Evolutionary conservation across 2,797 vertebrate genomes (phyloP).

Genomic region (Hybognathus amarus): DNA sequence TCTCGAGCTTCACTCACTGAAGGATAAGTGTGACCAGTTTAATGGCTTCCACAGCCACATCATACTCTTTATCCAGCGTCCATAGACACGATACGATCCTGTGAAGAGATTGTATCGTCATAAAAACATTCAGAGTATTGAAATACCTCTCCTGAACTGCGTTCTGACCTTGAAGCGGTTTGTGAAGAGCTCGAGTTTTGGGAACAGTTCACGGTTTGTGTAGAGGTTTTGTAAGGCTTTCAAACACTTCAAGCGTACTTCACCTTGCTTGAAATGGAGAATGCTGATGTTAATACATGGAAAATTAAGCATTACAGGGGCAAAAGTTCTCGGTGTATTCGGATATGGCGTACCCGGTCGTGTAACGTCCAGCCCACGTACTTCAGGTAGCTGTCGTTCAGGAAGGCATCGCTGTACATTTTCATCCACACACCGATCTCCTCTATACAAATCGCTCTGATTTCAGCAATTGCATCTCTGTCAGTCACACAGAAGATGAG

Average conservation of each 20-base stretch:
- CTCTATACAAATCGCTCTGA: conserved; percentile 97
- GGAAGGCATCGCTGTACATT: conserved; percentile 98
- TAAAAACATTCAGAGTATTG: conserved; percentile 4
- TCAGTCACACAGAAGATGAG: neutral
- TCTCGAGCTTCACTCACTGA: conserved; percentile 83
- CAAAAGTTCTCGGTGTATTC: neutral
- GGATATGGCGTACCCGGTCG: conserved; percentile 84
- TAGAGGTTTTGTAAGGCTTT: conserved; percentile 97
- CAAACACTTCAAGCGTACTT: conserved; percentile 97
- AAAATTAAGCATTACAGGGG: neutral
- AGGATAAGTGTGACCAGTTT: conserved; percentile 94
- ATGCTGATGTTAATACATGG: neutral
- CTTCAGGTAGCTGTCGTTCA: conserved; percentile 98
- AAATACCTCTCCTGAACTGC: neutral
- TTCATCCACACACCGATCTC: conserved; percentile 99
- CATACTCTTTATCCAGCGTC: conserved; percentile 98
- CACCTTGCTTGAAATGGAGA: conserved; percentile 86
- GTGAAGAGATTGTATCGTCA: conserved; percentile 51
- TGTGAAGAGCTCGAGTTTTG: conserved; percentile 96
- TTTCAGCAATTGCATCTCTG: conserved; percentile 97
- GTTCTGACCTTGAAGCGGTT: conserved; percentile 93
- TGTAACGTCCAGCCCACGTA: conserved; percentile 98
- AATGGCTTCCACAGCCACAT: conserved; percentile 97
- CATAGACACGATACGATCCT: conserved; percentile 98
- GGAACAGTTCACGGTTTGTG: conserved; percentile 95